Conservation (phyloP, 2,797 vertebrate species). For the Austrolebias charrua region DNA sequence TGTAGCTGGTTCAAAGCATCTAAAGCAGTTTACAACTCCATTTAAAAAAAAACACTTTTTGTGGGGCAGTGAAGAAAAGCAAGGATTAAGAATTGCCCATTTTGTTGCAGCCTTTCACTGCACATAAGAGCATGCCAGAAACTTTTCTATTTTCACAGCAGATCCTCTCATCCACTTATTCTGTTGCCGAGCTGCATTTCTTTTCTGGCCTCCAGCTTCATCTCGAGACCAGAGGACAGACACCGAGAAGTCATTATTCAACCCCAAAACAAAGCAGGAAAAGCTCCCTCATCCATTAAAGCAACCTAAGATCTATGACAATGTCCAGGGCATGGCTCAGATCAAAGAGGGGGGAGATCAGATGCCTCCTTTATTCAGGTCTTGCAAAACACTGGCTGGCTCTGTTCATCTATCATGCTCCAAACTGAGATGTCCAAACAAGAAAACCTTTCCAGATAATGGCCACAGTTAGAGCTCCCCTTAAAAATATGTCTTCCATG, state of each 20-base stretch:
- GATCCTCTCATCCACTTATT: conserved; percentile 56
- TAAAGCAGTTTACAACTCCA: conserved; percentile 16
- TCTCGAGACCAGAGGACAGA: conserved; percentile 53
- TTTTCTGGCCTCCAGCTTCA: conserved; percentile 64
- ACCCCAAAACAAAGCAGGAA: conserved; percentile 61
- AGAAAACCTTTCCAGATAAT: conserved; percentile 71
- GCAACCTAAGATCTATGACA: conserved; percentile 63
- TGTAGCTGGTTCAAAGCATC: conserved; percentile 21
- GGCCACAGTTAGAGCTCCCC: conserved; percentile 46
- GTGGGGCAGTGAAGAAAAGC: conserved; percentile 9
- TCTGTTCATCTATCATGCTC: conserved; percentile 68
- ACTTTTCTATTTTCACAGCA: conserved; percentile 42
- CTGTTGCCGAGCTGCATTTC: conserved; percentile 59
- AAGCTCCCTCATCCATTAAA: conserved; percentile 73
- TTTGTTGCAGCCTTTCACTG: conserved; percentile 28
- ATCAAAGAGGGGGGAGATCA: conserved; percentile 52
- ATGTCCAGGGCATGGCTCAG: conserved; percentile 51
- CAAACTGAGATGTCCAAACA: conserved; percentile 61
- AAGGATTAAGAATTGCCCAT: conserved; percentile 30
- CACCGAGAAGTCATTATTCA: conserved; percentile 63
- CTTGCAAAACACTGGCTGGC: conserved; percentile 51
- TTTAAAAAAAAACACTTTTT: conserved; percentile 21
- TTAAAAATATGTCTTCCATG: conserved; percentile 49
- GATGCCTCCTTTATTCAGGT: conserved; percentile 51
- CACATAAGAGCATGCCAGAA: conserved; percentile 32